Evolutionary conservation across 2,113 vertebrate genomes (phyloP).

Genomic region (Eublepharis macularius): DNA sequence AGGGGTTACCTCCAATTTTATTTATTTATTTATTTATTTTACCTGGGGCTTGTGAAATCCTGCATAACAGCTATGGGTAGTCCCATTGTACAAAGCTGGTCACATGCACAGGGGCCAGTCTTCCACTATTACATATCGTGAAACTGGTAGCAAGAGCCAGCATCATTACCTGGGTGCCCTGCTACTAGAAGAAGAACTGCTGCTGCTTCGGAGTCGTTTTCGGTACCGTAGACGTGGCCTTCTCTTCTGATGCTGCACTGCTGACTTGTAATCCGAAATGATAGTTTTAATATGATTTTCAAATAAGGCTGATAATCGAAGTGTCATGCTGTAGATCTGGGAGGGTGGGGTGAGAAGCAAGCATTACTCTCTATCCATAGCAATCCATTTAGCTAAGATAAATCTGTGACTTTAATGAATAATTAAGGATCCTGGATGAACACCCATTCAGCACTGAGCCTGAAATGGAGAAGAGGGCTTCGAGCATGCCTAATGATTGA

Average conservation of each 20-base stretch:
- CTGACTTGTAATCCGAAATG: slow-evolving; percentile 93
- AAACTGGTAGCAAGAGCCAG: background rate
- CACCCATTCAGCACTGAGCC: background rate
- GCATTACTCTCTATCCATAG: background rate
- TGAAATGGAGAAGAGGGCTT: background rate
- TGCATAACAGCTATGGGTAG: too few species aligned
- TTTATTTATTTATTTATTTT: too few species aligned
- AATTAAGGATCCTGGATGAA: too few species aligned
- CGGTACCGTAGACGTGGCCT: slow-evolving; percentile 79
- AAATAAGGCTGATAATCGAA: slow-evolving; percentile 94
- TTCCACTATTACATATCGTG: rapidly evolving
- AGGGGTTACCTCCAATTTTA: too few species aligned
- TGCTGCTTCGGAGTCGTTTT: slow-evolving; percentile 87
- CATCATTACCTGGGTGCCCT: slow-evolving; percentile 78
- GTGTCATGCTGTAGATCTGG: slow-evolving; percentile 96
- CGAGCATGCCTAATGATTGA: too few species aligned
- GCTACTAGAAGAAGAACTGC: slow-evolving; percentile 82
- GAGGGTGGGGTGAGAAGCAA: slow-evolving; percentile 4
- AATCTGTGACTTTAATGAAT: background rate
- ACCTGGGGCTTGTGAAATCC: too few species aligned
- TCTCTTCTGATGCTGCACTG: slow-evolving; percentile 85
- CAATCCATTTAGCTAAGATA: background rate
- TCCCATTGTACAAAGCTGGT: too few species aligned
- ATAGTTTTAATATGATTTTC: slow-evolving; percentile 91
- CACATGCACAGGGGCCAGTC: too few species aligned